Base-by-base conservation (phyloP, 2,797 vertebrate species). In the Sciaenops ocellatus region DNA sequence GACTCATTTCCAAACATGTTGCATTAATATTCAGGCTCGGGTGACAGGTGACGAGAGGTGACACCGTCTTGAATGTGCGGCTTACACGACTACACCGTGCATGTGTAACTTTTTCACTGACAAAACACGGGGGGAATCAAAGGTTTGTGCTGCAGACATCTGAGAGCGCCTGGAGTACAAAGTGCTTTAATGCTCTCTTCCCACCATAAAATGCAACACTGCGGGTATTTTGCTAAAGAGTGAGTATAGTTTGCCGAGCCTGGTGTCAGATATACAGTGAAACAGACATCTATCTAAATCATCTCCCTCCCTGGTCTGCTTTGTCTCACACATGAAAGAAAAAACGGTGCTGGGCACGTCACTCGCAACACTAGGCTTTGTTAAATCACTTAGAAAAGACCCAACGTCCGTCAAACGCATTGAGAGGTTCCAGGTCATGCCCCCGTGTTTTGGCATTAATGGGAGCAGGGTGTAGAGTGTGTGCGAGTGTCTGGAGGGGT, bases 11-110 rank as follows among this genome's bases (percentile, higher is more conserved):
- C 86, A 90, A 89, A 94, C 90, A 92, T 86, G 91, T 86, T 84
- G 90, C 76, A 87, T 94, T 94, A 92, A 94, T 95, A 95, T 94
- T 92, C 85, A 82, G 73, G 78, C 86, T 89, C 51, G 55, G 91
- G 61, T 89, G 90, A 92, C 91, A 93, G 91, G 92, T 93, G 91
- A 91, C 72, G 73, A 80, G 87, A 87, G 90, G 92, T 89, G 90
- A 82, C 91, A 83, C 62, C 73, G 76, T 81, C 84, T 82, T 80
- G 72, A 86, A 73, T 67, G 78, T 62, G 83, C 67, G 26, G 92
- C 90, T 93, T 94, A 91, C 87, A 89, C 20, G 89, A 84, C 64
- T 64, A 73, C 78, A 17, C 64, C 56, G 74, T 65, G 85, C 79
- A 80, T 60, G 73, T 62, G 74, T 55, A 84, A 82, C 72, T 85